Percentiles rank a stretch among this genome's conserved stretches.
These are phyloP conservation scores for Hylomyscus alleni DNA, from an alignment of 2,797 vertebrate genomes.

Conservation along the genomic window DNA sequence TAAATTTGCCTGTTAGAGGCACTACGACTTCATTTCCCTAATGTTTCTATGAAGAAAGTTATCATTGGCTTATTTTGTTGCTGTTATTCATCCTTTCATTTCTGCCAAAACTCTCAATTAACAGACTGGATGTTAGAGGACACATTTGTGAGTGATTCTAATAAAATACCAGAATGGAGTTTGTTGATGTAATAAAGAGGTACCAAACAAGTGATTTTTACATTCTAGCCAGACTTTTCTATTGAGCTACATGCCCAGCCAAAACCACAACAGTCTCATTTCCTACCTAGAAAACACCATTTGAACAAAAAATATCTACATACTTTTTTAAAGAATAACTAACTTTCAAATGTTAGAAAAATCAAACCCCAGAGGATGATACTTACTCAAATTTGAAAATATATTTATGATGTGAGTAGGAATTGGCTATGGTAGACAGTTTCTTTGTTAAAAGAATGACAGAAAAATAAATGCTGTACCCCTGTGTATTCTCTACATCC, in stretches of 20 bases:
- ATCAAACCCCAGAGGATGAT: neutral
- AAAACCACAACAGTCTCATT: neutral
- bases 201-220: neutral
- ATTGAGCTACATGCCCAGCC: neutral
- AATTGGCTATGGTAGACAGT: neutral
- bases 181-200: neutral
- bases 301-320: neutral
- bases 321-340: neutral
- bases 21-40: neutral
- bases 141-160: neutral
- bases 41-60: neutral
- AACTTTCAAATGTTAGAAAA: neutral
- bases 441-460: neutral
- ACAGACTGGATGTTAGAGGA: neutral
- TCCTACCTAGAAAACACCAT: neutral
- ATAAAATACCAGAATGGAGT: neutral
- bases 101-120: neutral
- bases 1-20: neutral
- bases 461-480: neutral
- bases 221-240: neutral
- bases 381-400: neutral
- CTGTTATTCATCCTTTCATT: neutral
- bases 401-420: neutral
- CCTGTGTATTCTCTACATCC: neutral
- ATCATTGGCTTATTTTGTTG: neutral